These are phyloP conservation scores for Tricholaema leucomelas DNA, from an alignment of 2,113 vertebrate species.

Conservation along the genomic window DNA sequence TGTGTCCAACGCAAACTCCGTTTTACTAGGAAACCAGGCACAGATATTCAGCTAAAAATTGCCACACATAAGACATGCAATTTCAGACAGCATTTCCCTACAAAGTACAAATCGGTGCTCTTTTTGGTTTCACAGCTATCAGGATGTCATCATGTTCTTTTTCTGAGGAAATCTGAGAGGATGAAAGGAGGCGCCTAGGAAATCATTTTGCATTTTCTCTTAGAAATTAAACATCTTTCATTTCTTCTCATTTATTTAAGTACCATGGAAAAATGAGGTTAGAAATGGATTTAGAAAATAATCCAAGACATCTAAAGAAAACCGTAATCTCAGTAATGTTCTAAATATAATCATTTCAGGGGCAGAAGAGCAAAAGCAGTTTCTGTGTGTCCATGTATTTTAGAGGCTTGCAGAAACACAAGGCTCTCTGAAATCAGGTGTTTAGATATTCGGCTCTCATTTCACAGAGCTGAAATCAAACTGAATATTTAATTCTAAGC, in stretches of 20 bases:
- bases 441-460: slow-evolving; percentile 41
- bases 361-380: not conserved
- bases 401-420: not conserved
- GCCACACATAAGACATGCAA: slow-evolving; percentile 31
- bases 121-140: slow-evolving; percentile 11
- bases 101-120: slow-evolving; percentile 13
- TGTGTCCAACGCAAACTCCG: slow-evolving; percentile 21
- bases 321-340: not conserved
- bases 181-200: not conserved
- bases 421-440: slow-evolving; percentile 23
- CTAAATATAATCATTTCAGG: not conserved
- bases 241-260: slow-evolving; percentile 38
- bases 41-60: slow-evolving; percentile 42
- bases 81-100: slow-evolving; percentile 51
- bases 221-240: slow-evolving; percentile 45
- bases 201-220: slow-evolving; percentile 36
- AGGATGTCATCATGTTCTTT: not conserved
- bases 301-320: slow-evolving; percentile 45
- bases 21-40: slow-evolving; percentile 29
- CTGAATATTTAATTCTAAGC: slow-evolving; percentile 58
- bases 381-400: not conserved
- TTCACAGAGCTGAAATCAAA: slow-evolving; percentile 52
- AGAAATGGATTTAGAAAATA: slow-evolving; percentile 49
- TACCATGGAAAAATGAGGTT: not conserved
- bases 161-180: slow-evolving; percentile 17